A percentile compares a stretch with the other conserved stretches of the same genome.
phyloP scores from a whole-genome alignment of 2,113 vertebrate species.

The Ammodytes marinus region DNA sequence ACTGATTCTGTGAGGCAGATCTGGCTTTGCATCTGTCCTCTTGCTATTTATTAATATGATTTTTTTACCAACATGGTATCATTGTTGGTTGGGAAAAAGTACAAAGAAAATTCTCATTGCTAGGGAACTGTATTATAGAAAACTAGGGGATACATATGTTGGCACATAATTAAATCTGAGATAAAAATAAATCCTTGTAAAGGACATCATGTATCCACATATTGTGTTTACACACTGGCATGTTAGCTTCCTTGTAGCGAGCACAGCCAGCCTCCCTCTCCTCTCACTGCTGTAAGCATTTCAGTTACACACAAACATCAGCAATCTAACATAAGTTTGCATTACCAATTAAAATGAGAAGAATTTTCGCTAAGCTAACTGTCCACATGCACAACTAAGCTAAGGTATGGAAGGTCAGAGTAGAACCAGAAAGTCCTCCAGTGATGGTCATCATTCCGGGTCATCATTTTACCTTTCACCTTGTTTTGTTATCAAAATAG shows the following conservation, averaged over 20 bases:
- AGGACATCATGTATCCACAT: neutral
- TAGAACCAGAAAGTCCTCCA: too few species aligned
- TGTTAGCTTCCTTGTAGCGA: neutral
- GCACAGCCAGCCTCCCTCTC: neutral
- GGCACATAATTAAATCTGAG: neutral
- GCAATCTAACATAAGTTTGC: neutral
- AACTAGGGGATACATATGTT: constrained; percentile 1
- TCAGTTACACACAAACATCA: neutral
- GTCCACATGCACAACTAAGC: too few species aligned
- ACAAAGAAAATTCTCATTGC: neutral
- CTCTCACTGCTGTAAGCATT: neutral
- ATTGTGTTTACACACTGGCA: neutral
- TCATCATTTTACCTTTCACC: neutral
- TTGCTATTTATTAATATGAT: neutral
- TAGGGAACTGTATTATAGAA: constrained; percentile 7
- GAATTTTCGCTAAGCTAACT: too few species aligned
- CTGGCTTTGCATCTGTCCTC: neutral
- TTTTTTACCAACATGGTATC: neutral
- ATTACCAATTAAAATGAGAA: neutral
- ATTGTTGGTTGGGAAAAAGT: neutral
- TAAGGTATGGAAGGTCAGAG: too few species aligned
- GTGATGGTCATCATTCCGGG: neutral
- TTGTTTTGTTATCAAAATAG: neutral
- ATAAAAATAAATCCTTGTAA: neutral
- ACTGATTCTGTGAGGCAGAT: neutral